Evolutionary conservation across 2,797 vertebrate genomes (phyloP), one percentile per base, ranked within the genome.

Genomic region (Carapus acus): DNA sequence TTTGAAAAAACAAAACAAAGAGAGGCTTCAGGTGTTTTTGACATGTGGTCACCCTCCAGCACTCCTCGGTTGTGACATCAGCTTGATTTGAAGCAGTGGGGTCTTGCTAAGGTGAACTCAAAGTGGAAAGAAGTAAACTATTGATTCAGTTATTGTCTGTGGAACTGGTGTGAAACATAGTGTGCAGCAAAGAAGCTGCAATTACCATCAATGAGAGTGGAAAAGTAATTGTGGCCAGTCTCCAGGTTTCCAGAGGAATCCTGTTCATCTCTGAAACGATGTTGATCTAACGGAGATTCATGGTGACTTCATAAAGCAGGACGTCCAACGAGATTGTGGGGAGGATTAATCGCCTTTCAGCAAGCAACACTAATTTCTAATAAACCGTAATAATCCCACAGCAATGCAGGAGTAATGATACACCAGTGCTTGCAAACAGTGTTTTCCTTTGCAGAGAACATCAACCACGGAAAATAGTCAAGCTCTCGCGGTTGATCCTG

Each of bases 261-360:
- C 49, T 69, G 69, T 71, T 43, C 71, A 70, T 79, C 54, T 8
- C 36, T 62, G 49, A 53, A 75, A 71, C 69, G 68, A 58, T 79
- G 74, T 73, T 83, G 73, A 75, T 75, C 54, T 71, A 78, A 73
- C 74, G 74, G 74, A 77, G 71, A 82, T 76, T 79, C 73, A 75
- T 78, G 71, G 60, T 54, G 58, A 67, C 69, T 60, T 78, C 65
- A 72, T 65, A 71, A 74, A 72, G 74, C 43, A 47, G 58, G 51
- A 43, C 54, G 67, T 79, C 69, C 65, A 69, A 43, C 71, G 56
- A 57, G 59, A 80, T 67, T 69, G 63, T 69, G 69, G 76, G 76
- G 67, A 65, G 79, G 66, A 82, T 77, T 71, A 53, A 76, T 57
- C 27, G 24, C 64, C 40, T 55, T 74, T 68, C 2, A 49, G 44